Conservation (phyloP, 2,797 vertebrate species). For the Sandelia bainsii region DNA sequence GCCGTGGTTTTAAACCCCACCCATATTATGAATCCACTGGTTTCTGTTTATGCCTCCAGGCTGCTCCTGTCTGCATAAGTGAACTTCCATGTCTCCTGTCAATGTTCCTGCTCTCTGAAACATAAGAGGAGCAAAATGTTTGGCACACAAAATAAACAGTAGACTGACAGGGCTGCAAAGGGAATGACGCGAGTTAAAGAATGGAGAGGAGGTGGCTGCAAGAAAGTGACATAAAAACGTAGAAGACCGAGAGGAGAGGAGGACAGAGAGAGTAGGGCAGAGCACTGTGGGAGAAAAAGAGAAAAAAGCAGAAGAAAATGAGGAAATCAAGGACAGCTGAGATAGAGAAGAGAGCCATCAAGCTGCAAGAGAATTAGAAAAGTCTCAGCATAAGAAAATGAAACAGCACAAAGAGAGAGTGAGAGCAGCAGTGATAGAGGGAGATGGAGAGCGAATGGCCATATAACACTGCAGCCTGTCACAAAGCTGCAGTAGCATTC, state of each 20-base stretch:
- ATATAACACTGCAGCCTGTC: constrained; percentile 52
- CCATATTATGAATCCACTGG: constrained; percentile 57
- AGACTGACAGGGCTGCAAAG: constrained; percentile 36
- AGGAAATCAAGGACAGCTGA: constrained; percentile 39
- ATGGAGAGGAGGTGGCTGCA: constrained; percentile 51
- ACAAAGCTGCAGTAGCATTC: constrained; percentile 72
- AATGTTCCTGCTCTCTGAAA: constrained; percentile 47
- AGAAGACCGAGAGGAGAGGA: background rate
- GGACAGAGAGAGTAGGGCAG: constrained; percentile 28
- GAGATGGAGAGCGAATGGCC: constrained; percentile 41
- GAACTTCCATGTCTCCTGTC: constrained; percentile 72
- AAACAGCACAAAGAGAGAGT: constrained; percentile 36
- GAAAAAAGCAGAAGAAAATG: constrained; percentile 37
- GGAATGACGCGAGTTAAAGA: constrained; percentile 15
- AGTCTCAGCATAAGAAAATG: constrained; percentile 20
- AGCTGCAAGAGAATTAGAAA: constrained; percentile 37
- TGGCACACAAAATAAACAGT: constrained; percentile 42
- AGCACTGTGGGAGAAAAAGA: constrained; percentile 11
- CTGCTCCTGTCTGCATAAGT: constrained; percentile 64
- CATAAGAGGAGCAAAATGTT: constrained; percentile 57
- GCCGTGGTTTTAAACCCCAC: constrained; percentile 57
- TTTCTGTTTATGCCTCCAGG: constrained; percentile 59
- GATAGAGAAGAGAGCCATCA: constrained; percentile 32
- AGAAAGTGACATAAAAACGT: constrained; percentile 14
- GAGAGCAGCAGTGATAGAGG: background rate